Percentiles rank a stretch among this genome's conserved stretches.
Conservation (phyloP, 2,888 invertebrate genomes). For the Labia minor region DNA sequence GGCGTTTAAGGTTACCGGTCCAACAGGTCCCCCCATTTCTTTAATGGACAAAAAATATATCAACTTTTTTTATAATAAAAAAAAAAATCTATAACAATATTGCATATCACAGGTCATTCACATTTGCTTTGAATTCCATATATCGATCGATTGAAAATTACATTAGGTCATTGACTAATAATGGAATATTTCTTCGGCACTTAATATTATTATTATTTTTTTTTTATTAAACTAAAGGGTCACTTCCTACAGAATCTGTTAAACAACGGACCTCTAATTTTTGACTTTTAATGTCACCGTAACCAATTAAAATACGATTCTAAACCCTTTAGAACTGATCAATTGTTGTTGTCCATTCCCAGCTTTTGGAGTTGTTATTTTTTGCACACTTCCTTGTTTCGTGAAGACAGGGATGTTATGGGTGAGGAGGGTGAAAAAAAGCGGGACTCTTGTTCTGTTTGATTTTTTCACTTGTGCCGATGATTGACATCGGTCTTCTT, state of each 20-base stretch:
- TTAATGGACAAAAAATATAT: no score
- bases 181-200: background rate
- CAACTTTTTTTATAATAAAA: no score
- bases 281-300: background rate
- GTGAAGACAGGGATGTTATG: no score
- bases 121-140: no score
- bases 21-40: background rate
- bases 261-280: conserved; percentile 13
- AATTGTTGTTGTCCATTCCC: background rate
- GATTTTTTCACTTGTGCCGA: background rate
- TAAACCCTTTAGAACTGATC: background rate
- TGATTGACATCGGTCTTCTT: background rate
- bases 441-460: background rate
- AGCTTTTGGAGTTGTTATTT: background rate
- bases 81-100: no score
- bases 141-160: background rate
- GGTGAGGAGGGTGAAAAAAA: no score
- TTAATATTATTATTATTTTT: no score
- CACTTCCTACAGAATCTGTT: background rate
- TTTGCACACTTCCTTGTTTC: conserved; percentile 2
- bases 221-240: background rate
- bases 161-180: background rate
- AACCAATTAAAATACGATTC: background rate
- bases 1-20: background rate
- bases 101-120: no score